Base-by-base conservation (phyloP, 1,140 invertebrate genomes). In the Cepaea nemoralis region DNA sequence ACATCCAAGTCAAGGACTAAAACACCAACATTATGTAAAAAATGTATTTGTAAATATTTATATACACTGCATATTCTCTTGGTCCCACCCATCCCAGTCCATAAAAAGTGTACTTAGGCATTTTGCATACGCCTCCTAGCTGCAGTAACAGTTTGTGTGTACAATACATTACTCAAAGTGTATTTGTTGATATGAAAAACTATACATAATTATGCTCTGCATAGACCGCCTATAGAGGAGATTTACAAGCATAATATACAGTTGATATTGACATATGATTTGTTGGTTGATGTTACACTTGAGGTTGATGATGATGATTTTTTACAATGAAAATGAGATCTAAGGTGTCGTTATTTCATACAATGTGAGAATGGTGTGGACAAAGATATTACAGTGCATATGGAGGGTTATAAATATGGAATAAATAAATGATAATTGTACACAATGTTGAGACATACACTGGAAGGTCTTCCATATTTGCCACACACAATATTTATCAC, bases 381-480 rank as follows among this genome's bases (percentile, higher is more conserved):
- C n/a, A 8, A 5, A 1, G n/a, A 5, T 55, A 16, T 45, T 45
- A 45, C 42, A 45, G 42, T 10, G 42, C 16, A 45, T 16, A 31
- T 63, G 59, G 10, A 27, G 33, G 59, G 59, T 27, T 63, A 63
- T 55, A 63, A 63, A 31, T 31, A 63, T 31, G 59, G 59, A 63
- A 63, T 63, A 63, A 63, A 63, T 63, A 63, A 27, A 31, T 63
- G n/a, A 31, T 63, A 63, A 63, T 31, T 63, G n/a, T 63, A 63
- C 27, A 63, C 59, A 63, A 63, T 63, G 59, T 27, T 63, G 59
- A 63, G 59, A 63, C 59, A 63, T 63, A 27, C 59, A 63, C 59
- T 63, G 59, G 59, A 63, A 63, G 59, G 27, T 59, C 3, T 59
- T 45, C 42, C 19, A 45, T 45, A 45, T 22, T 55, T 55, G 50